phyloP scores from a whole-genome alignment of 2,797 vertebrate genomes.

The Crax fasciolata region DNA sequence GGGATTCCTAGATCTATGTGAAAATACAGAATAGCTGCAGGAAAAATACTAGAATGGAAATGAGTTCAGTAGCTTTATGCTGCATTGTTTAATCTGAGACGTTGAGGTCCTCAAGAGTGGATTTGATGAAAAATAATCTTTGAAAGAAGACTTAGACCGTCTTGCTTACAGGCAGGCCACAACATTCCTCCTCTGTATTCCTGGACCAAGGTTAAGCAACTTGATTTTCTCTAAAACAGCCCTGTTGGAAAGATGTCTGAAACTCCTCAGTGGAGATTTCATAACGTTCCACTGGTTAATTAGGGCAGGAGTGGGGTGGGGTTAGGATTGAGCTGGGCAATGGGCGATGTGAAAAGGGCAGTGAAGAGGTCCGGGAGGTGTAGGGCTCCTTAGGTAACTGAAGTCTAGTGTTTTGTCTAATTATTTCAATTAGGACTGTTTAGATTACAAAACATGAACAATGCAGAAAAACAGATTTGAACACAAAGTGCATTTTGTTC shows the following conservation, averaged over 20 bases:
- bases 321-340: rapidly evolving
- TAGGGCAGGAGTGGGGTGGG: not conserved
- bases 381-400: not conserved
- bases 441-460: not conserved
- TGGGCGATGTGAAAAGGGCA: not conserved
- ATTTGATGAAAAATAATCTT: not conserved
- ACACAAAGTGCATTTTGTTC: not conserved
- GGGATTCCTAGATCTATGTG: not conserved
- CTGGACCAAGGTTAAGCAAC: not conserved
- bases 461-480: conserved; percentile 15
- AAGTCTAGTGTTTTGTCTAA: not conserved
- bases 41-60: not conserved
- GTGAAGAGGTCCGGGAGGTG: not conserved
- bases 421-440: not conserved
- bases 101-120: not conserved
- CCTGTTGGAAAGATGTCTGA: not conserved
- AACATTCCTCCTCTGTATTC: not conserved
- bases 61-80: not conserved
- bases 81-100: not conserved
- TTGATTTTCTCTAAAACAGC: not conserved
- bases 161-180: not conserved
- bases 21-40: not conserved
- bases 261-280: not conserved
- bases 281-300: not conserved
- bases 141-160: not conserved